Evolutionary conservation across 2,113 vertebrate genomes (phyloP).

Genomic region (Corapipo altera): DNA sequence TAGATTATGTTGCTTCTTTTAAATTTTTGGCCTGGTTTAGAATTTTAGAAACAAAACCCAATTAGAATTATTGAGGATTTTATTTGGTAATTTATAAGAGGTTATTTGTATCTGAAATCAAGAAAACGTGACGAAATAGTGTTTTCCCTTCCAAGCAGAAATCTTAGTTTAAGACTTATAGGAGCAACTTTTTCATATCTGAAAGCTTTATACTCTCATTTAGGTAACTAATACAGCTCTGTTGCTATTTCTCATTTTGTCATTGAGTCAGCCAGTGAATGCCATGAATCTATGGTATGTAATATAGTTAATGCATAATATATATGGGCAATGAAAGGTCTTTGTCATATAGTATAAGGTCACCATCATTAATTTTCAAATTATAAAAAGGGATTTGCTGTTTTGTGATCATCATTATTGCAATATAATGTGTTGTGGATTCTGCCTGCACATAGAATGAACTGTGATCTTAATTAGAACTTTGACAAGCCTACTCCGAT

Average conservation of each 20-base stretch:
- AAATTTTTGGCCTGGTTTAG: not conserved
- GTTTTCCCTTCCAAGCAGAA: not conserved
- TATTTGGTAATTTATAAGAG: not conserved
- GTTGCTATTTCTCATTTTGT: constrained; percentile 30
- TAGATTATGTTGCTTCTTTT: not conserved
- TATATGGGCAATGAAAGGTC: constrained; percentile 60
- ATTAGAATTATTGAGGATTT: not conserved
- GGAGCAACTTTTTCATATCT: not conserved
- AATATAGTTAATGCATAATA: constrained; percentile 60
- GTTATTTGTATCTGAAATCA: not conserved
- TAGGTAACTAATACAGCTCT: not conserved
- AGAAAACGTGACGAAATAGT: not conserved
- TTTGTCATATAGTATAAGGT: constrained; percentile 75
- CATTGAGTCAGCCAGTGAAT: constrained; percentile 20
- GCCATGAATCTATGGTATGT: constrained; percentile 39
- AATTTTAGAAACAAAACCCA: not conserved
- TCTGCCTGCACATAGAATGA: constrained; percentile 80
- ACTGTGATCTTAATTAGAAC: constrained; percentile 90
- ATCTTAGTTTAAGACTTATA: not conserved
- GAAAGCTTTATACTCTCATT: not conserved
- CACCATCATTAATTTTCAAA: constrained; percentile 85
- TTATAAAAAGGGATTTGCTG: constrained; percentile 81
- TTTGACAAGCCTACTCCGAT: constrained; percentile 88
- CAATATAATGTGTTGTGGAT: constrained; percentile 82
- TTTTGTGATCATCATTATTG: constrained; percentile 90